These are phyloP conservation scores for Drymonia ruficornis DNA, from an alignment of 2,888 invertebrate species.

Conservation along the genomic window DNA sequence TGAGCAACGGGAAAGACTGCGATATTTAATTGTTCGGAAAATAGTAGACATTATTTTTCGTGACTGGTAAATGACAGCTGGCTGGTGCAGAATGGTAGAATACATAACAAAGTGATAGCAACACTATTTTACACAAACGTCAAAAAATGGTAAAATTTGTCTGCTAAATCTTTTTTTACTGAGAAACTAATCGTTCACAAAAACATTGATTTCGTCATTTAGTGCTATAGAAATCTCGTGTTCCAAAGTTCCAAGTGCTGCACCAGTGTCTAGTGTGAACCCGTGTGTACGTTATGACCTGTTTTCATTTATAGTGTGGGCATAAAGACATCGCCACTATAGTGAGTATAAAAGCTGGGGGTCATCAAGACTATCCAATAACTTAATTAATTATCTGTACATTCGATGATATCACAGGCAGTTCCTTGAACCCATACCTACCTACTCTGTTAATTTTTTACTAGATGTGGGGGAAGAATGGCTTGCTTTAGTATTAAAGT, in stretches of 20 bases:
- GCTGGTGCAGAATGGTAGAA: not conserved
- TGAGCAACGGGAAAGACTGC: no score
- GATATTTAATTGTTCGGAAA: no score
- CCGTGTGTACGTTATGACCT: slow-evolving; percentile 41
- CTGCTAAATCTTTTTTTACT: slow-evolving; percentile 51
- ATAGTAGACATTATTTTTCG: not conserved
- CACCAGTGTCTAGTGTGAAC: slow-evolving; percentile 43
- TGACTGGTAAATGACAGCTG: no score
- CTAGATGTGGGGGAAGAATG: slow-evolving; percentile 39
- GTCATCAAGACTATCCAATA: slow-evolving; percentile 44
- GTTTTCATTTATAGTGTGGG: slow-evolving; percentile 41
- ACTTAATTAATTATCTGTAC: slow-evolving; percentile 61
- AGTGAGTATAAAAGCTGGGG: slow-evolving; percentile 40
- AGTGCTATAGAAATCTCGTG: slow-evolving; percentile 40
- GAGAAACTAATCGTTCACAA: slow-evolving; percentile 55
- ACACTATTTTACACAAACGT: slow-evolving; percentile 48
- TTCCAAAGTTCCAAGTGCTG: slow-evolving; percentile 37
- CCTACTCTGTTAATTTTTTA: slow-evolving; percentile 46
- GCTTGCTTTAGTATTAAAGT: slow-evolving; percentile 57
- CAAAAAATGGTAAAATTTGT: slow-evolving; percentile 21
- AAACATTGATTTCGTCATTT: slow-evolving; percentile 40
- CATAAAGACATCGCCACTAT: slow-evolving; percentile 40
- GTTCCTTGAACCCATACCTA: slow-evolving; percentile 66
- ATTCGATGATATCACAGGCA: slow-evolving; percentile 71
- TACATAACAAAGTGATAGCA: not conserved